Percentiles rank a stretch among this genome's conserved stretches.
phyloP scores from a whole-genome alignment of 2,888 invertebrate genomes.

The Anthophora plumipes region DNA sequence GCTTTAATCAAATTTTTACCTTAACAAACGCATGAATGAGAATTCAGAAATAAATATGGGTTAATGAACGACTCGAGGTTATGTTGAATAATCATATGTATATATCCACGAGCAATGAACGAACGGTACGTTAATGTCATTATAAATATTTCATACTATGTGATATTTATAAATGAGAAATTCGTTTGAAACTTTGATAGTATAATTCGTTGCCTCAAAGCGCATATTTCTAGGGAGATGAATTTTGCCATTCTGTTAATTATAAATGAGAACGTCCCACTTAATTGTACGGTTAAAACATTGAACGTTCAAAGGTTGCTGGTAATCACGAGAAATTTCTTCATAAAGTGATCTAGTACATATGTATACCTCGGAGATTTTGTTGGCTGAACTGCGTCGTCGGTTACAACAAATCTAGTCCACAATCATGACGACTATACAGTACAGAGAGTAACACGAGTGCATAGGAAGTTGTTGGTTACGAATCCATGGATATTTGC shows the following conservation, averaged over 20 bases:
- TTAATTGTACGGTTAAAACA: not conserved
- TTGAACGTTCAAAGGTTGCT: not conserved
- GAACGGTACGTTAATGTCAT: not conserved
- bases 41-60: too few relatives aligned
- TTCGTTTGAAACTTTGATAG: not conserved
- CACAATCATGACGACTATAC: not conserved
- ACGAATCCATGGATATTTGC: conserved; percentile 18
- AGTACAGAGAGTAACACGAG: too few relatives aligned
- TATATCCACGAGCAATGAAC: too few relatives aligned
- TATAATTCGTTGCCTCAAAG: not conserved
- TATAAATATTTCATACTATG: not conserved
- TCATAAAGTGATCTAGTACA: too few relatives aligned
- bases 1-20: too few relatives aligned
- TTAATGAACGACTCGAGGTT: too few relatives aligned
- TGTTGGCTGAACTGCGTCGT: too few relatives aligned
- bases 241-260: not conserved
- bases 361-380: too few relatives aligned
- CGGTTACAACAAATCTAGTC: not conserved
- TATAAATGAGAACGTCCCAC: not conserved
- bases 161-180: not conserved
- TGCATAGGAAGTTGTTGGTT: conserved; percentile 21
- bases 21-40: too few relatives aligned
- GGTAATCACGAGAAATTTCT: too few relatives aligned
- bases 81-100: too few relatives aligned
- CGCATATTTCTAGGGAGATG: not conserved